Percentiles rank a stretch among this genome's conserved stretches.
phyloP scores from a whole-genome alignment of 2,888 invertebrate genomes.

The Eledona agricola region DNA sequence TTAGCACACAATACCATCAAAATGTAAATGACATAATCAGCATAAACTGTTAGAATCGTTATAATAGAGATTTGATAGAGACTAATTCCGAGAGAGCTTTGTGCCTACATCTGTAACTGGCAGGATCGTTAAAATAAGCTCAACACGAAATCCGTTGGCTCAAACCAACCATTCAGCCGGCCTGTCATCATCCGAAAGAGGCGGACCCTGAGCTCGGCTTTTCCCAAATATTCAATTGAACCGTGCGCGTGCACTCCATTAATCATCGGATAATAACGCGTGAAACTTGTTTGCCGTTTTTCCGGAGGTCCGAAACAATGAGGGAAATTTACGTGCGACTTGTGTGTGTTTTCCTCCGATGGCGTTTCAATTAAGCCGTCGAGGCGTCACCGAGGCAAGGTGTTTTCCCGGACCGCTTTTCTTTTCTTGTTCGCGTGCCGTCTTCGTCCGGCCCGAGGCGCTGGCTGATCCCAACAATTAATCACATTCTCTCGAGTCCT shows the following conservation, averaged over 20 bases:
- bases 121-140: conserved; percentile 49
- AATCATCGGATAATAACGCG: conserved; percentile 32
- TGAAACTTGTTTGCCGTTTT: conserved; percentile 29
- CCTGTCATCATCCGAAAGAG: conserved; percentile 36
- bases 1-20: conserved; percentile 33
- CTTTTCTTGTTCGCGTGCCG: conserved; percentile 19
- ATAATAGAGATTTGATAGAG: conserved; percentile 47
- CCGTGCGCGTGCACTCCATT: conserved; percentile 27
- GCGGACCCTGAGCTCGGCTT: conserved; percentile 18
- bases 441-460: conserved; percentile 37
- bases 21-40: conserved; percentile 47
- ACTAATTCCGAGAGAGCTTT: conserved; percentile 48
- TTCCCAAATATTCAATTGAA: conserved; percentile 30
- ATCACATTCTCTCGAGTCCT: conserved; percentile 61
- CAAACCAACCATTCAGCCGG: conserved; percentile 34
- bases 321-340: conserved; percentile 13
- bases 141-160: conserved; percentile 36
- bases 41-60: conserved; percentile 46
- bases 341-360: conserved; percentile 25
- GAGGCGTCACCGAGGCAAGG: conserved; percentile 13
- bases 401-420: conserved; percentile 29
- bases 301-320: too few species aligned
- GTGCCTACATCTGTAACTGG: conserved; percentile 49
- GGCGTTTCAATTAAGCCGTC: not conserved
- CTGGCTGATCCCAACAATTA: conserved; percentile 58